phyloP scores from a whole-genome alignment of 2,113 vertebrate species.

The Brachypteracias leptosomus region DNA sequence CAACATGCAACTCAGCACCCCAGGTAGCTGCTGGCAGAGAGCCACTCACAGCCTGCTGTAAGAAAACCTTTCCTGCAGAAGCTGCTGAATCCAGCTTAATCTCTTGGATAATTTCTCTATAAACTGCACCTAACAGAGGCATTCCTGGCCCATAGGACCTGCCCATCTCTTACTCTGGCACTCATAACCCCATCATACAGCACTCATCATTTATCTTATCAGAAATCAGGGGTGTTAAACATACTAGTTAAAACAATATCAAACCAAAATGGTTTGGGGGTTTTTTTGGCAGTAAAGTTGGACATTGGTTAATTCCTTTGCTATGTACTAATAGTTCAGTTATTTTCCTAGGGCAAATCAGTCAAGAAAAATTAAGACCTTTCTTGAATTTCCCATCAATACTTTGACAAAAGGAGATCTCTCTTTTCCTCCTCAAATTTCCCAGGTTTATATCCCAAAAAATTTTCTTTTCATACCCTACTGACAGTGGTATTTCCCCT shows the following conservation, averaged over 20 bases:
- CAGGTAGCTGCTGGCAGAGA: background rate
- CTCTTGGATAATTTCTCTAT: background rate
- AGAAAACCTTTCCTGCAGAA: background rate
- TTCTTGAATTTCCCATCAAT: background rate
- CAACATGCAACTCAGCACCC: background rate
- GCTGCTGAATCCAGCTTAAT: background rate
- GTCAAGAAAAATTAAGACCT: background rate
- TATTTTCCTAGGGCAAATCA: background rate
- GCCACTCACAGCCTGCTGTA: background rate
- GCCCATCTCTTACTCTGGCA: background rate
- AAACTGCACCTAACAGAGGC: background rate
- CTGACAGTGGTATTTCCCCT: background rate
- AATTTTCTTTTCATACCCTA: background rate
- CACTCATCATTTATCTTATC: background rate
- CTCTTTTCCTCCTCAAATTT: background rate
- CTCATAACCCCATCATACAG: background rate
- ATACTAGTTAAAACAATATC: background rate
- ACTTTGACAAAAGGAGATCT: background rate
- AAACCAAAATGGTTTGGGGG: background rate
- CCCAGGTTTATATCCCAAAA: background rate
- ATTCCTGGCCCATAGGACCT: background rate
- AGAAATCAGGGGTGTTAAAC: background rate
- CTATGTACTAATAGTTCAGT: background rate
- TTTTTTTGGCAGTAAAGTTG: background rate
- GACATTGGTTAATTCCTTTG: background rate